A percentile compares a stretch with the other conserved stretches of the same genome.
Conservation (phyloP, 2,797 vertebrate genomes). For the Oryzias sinensis region DNA sequence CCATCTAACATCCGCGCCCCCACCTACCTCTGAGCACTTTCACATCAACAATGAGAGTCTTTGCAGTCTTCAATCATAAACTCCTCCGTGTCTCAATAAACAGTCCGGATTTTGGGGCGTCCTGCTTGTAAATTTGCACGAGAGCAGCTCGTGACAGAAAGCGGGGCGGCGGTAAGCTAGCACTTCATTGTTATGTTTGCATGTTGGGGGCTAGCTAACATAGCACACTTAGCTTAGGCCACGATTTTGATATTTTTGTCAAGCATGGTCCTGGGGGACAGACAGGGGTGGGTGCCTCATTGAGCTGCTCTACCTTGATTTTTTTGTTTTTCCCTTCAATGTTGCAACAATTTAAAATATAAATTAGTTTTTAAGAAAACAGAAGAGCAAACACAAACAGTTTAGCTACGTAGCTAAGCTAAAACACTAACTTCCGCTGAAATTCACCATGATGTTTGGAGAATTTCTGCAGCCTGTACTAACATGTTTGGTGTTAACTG, state of each 20-base stretch:
- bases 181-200: constrained; percentile 27
- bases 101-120: constrained; percentile 11
- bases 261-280: constrained; percentile 66
- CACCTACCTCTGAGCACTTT: constrained; percentile 39
- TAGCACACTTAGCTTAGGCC: constrained; percentile 69
- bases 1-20: constrained; percentile 53
- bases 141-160: constrained; percentile 1
- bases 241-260: constrained; percentile 65
- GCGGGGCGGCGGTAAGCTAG: constrained; percentile 46
- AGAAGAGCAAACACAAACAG: not conserved
- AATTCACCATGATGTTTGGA: constrained; percentile 15
- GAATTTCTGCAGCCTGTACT: constrained; percentile 11
- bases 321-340: not conserved
- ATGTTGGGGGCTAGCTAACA: constrained; percentile 16
- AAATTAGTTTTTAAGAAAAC: not conserved
- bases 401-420: constrained; percentile 26
- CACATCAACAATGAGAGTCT: constrained; percentile 74
- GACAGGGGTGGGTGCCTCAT: constrained; percentile 27
- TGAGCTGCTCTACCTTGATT: constrained; percentile 37
- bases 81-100: constrained; percentile 14
- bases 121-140: constrained; percentile 10
- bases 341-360: too few relatives aligned
- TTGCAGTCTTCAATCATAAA: constrained; percentile 34
- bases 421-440: constrained; percentile 62
- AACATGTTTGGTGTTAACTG: constrained; percentile 6